These are phyloP conservation scores for Peribatodes rhomboidaria DNA, from an alignment of 2,888 invertebrate genomes.

Conservation along the genomic window DNA sequence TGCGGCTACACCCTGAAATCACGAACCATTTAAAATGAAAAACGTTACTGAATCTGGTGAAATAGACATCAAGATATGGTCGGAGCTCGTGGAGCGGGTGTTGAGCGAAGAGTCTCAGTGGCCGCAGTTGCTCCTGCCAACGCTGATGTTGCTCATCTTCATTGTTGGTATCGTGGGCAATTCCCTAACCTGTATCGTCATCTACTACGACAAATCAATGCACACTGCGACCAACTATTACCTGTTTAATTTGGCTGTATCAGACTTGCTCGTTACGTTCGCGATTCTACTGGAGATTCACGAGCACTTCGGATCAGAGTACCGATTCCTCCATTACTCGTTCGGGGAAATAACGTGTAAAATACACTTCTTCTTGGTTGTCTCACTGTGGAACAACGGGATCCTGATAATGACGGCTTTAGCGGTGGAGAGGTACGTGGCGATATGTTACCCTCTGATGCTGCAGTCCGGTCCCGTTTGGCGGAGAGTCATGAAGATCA, in stretches of 20 bases:
- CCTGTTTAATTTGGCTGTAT: constrained; percentile 73
- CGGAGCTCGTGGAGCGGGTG: constrained; percentile 52
- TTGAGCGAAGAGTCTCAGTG: constrained; percentile 50
- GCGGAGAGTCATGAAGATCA: constrained; percentile 63
- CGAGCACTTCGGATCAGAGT: constrained; percentile 49
- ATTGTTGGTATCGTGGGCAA: constrained; percentile 67
- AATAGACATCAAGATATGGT: constrained; percentile 52
- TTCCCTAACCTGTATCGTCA: constrained; percentile 74
- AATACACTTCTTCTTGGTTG: constrained; percentile 62
- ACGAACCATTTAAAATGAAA: constrained; percentile 5
- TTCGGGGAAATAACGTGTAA: constrained; percentile 60
- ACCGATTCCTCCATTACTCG: constrained; percentile 49
- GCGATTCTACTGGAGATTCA: constrained; percentile 64
- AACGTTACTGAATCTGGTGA: constrained; percentile 21
- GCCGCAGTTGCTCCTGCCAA: constrained; percentile 47
- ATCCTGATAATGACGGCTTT: constrained; percentile 68
- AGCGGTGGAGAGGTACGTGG: constrained; percentile 68
- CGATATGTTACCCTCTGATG: constrained; percentile 65
- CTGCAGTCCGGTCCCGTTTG: constrained; percentile 58
- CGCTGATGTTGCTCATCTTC: constrained; percentile 56
- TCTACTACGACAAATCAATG: constrained; percentile 73
- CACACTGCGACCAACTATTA: constrained; percentile 77
- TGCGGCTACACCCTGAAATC: background rate
- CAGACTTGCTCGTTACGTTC: constrained; percentile 70
- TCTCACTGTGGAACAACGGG: constrained; percentile 66